These are phyloP conservation scores for Leptosomus discolor DNA, from an alignment of 2,113 vertebrate species.

Conservation along the genomic window DNA sequence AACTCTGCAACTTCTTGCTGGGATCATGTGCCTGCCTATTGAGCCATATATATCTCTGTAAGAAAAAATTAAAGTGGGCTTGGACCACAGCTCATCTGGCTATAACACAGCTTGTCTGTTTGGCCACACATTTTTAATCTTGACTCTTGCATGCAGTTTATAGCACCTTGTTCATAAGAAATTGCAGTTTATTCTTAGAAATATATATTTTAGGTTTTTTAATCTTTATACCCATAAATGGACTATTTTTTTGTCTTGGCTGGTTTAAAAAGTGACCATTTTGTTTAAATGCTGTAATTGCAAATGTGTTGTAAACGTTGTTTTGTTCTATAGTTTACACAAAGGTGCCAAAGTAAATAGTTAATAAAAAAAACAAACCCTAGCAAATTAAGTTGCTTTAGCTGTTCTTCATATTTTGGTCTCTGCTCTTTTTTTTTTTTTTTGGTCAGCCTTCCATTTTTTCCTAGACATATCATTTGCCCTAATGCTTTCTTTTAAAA, in stretches of 20 bases:
- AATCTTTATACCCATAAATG: constrained; percentile 66
- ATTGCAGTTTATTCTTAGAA: constrained; percentile 68
- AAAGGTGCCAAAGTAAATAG: constrained; percentile 72
- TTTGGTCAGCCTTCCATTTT: constrained; percentile 14
- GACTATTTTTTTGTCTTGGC: constrained; percentile 67
- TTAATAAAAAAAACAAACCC: constrained; percentile 45
- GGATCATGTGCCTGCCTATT: constrained; percentile 69
- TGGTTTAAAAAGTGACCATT: constrained; percentile 69
- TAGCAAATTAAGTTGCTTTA: constrained; percentile 55
- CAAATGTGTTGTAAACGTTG: constrained; percentile 62
- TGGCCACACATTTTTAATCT: constrained; percentile 60
- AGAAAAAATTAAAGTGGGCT: constrained; percentile 36
- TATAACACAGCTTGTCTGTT: constrained; percentile 50
- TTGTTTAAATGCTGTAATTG: constrained; percentile 67
- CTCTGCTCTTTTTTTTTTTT: background rate
- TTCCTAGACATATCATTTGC: constrained; percentile 50
- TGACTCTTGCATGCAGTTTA: constrained; percentile 68
- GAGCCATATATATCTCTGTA: constrained; percentile 68
- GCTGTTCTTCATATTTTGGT: constrained; percentile 52
- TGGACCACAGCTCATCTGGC: constrained; percentile 56
- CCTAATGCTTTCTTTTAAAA: constrained; percentile 52
- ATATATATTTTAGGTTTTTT: constrained; percentile 68
- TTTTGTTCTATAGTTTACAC: constrained; percentile 70
- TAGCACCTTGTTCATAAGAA: constrained; percentile 72
- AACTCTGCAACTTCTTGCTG: constrained; percentile 59